phyloP scores from a whole-genome alignment of 2,888 invertebrate species.

The Amiota communis region DNA sequence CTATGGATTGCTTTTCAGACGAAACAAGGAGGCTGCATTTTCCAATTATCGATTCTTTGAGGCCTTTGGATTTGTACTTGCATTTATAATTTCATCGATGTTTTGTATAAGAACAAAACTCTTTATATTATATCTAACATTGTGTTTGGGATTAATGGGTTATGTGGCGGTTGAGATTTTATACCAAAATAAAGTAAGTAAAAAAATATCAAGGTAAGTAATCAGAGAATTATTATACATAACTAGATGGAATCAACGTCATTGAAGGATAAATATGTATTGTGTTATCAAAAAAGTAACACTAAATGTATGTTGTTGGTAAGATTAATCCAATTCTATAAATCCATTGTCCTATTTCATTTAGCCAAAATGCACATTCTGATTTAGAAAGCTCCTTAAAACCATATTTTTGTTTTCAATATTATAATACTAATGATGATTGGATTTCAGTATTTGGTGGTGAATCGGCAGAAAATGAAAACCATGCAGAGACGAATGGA shows the following conservation, averaged over 20 bases:
- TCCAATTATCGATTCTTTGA: slow-evolving; percentile 92
- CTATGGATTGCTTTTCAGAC: slow-evolving; percentile 87
- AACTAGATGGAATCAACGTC: neutral
- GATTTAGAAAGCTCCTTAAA: neutral
- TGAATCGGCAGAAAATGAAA: slow-evolving; percentile 27
- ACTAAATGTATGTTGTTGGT: neutral
- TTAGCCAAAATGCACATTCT: neutral
- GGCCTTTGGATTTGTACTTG: slow-evolving; percentile 88
- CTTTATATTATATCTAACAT: slow-evolving; percentile 85
- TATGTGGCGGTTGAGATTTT: slow-evolving; percentile 86
- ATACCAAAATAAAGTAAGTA: slow-evolving; percentile 82
- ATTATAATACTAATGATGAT: too few relatives aligned
- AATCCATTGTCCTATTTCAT: too few relatives aligned
- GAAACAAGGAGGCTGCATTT: slow-evolving; percentile 92
- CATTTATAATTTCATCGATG: slow-evolving; percentile 89
- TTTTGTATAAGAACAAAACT: slow-evolving; percentile 88
- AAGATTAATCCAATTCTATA: neutral
- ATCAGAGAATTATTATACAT: too few relatives aligned
- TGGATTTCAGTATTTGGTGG: neutral
- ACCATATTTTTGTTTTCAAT: neutral
- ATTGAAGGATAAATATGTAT: neutral
- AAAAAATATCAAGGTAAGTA: too few relatives aligned
- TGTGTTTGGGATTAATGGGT: slow-evolving; percentile 82
- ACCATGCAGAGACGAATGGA: slow-evolving; percentile 52
- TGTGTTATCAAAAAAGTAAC: neutral